phyloP scores from a whole-genome alignment of 2,888 invertebrate species.

The Cheilosia variabilis region DNA sequence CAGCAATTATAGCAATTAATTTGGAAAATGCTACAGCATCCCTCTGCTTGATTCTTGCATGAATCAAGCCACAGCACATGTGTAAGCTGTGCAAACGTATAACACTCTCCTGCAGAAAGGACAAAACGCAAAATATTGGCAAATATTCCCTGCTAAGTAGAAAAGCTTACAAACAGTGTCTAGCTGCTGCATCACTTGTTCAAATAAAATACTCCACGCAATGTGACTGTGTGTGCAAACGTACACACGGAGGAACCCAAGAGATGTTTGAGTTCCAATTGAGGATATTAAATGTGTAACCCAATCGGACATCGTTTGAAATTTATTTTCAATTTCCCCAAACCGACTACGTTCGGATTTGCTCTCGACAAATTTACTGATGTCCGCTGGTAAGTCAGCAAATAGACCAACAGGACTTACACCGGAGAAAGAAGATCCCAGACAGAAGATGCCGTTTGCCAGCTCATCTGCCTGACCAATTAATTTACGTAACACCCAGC shows the following conservation, averaged over 20 bases:
- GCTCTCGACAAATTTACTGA: background rate
- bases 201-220: slow-evolving; percentile 3
- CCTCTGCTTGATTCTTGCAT: background rate
- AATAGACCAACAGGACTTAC: background rate
- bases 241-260: background rate
- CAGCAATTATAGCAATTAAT: slow-evolving; percentile 9
- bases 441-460: background rate
- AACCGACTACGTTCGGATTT: background rate
- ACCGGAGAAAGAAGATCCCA: background rate
- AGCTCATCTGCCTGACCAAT: slow-evolving; percentile 6
- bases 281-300: slow-evolving; percentile 3
- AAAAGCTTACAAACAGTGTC: slow-evolving; percentile 4
- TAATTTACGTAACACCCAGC: slow-evolving; percentile 1
- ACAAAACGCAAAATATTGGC: slow-evolving; percentile 12
- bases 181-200: slow-evolving; percentile 7
- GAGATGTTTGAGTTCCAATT: background rate
- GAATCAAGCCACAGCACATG: background rate
- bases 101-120: background rate
- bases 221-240: background rate
- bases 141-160: background rate
- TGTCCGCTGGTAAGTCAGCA: background rate
- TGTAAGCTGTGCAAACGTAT: background rate
- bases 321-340: slow-evolving; percentile 1
- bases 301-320: background rate
- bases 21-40: background rate